Percentiles rank a stretch among this genome's conserved stretches.
Evolutionary conservation across 2,113 vertebrate genomes (phyloP).

Genomic region (Corythoichthys haematopterus): DNA sequence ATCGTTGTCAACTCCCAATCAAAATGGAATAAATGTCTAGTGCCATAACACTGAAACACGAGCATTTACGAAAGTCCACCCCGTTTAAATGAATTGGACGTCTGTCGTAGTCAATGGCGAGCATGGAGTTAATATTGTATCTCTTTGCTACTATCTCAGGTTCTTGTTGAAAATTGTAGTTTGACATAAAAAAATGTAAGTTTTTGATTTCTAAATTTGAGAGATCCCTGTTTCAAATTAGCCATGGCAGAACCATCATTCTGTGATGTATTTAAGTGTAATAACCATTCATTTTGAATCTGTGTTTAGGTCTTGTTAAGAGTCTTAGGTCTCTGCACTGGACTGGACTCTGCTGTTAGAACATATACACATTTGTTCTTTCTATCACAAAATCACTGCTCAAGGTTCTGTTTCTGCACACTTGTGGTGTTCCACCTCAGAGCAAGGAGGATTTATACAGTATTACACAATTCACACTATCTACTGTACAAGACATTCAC

Average conservation of each 20-base stretch:
- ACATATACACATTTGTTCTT: constrained; percentile 56
- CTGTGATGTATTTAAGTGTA: constrained; percentile 23
- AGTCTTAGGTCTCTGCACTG: constrained; percentile 51
- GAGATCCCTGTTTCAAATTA: background rate
- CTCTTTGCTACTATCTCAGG: too few species aligned
- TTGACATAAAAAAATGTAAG: too few species aligned
- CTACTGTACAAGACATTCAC: background rate
- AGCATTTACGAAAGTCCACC: too few species aligned
- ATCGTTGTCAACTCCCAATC: too few species aligned
- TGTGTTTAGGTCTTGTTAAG: constrained; percentile 47
- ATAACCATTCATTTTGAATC: constrained; percentile 32
- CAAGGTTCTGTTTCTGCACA: background rate
- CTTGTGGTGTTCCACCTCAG: background rate
- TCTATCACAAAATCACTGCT: background rate
- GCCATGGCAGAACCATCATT: constrained; percentile 3
- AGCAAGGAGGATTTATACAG: background rate
- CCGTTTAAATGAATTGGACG: too few species aligned
- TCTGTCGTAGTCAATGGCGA: too few species aligned
- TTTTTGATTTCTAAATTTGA: too few species aligned
- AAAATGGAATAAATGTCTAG: too few species aligned
- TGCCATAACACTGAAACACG: too few species aligned
- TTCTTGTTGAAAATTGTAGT: too few species aligned
- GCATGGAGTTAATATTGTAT: too few species aligned
- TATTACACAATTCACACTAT: background rate
- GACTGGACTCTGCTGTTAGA: constrained; percentile 54